These are phyloP conservation scores for Benitochromis conjunctus DNA, from an alignment of 2,113 vertebrate genomes.

Conservation along the genomic window DNA sequence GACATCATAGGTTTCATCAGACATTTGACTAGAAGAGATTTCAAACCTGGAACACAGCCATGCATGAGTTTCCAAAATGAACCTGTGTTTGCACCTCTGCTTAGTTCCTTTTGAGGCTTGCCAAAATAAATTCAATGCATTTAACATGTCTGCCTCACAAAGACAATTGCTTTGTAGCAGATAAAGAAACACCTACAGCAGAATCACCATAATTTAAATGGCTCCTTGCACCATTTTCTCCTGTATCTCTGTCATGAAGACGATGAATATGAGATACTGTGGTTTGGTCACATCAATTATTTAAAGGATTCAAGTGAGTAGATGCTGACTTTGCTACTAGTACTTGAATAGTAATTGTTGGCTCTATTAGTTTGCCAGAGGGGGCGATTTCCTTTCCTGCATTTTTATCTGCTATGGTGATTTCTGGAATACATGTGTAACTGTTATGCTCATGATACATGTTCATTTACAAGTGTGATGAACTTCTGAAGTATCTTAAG, in stretches of 20 bases:
- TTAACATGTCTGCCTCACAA: not conserved
- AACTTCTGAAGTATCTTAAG: not conserved
- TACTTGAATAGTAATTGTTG: slow-evolving; percentile 12
- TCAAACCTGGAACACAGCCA: not conserved
- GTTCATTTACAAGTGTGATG: not conserved
- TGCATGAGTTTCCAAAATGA: not conserved
- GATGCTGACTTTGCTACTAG: slow-evolving; percentile 36
- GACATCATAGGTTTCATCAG: not conserved
- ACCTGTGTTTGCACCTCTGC: not conserved
- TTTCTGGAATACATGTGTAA: not conserved
- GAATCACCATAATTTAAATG: not conserved
- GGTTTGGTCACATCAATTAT: slow-evolving; percentile 37
- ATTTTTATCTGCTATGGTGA: not conserved
- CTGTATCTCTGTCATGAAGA: slow-evolving; percentile 4
- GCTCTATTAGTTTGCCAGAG: not conserved
- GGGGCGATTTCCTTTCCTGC: not conserved
- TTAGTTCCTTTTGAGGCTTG: not conserved
- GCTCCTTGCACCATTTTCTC: not conserved
- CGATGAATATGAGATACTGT: slow-evolving; percentile 4
- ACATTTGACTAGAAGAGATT: not conserved
- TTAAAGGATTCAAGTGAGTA: slow-evolving; percentile 1
- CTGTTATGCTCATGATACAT: not conserved
- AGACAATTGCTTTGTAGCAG: not conserved
- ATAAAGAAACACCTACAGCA: not conserved
- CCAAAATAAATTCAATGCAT: not conserved